Base-by-base conservation (phyloP, 2,113 vertebrate genomes). In the Upupa epops region DNA sequence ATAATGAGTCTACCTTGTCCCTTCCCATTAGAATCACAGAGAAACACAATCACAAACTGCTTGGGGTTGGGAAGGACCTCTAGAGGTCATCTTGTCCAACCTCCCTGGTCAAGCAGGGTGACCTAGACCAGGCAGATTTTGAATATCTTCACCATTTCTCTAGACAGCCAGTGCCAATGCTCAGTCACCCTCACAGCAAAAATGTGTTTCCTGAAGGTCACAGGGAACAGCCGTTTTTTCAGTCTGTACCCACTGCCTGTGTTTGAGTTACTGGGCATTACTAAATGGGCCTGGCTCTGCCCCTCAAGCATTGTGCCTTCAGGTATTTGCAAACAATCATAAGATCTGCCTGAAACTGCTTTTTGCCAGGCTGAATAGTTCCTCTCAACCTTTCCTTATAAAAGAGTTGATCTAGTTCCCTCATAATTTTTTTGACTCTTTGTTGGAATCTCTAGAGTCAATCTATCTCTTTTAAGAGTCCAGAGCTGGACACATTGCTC, bases 371-470 rank as follows among this genome's bases (percentile, higher is more conserved):
- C 20, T 81, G 51, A 64, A 52, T 4, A 31, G 28, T 20, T 32
- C 20, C 3, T 82, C 64, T 70, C 20, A 52, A 42, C 6, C 9
- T 58, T 75, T 32, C 51, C 17, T 81, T 5, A 1, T 11, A 31
- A 36, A 11, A 45, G 14, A n/a, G 6, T 29, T 13, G 34, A 13
- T 54, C 19, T 18, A 20, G 18, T 25, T 3, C 5, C 37, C 8
- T 65, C 28, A 26, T 17, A 5, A 8, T 40, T n/a, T n/a, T n/a
- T 40, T 31, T 69, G 56, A 17, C 9, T 11, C 8, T 51, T 31
- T 0, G 0, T 32, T 77, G 21, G 46, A 18, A 11, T 59, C 7
- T 51, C 5, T n/a, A 4, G 1, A 42, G 13, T n/a, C 31, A 9
- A 4, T 54, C 32, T 11, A 14, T 40, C 17, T 37, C 20, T 54